phyloP scores from a whole-genome alignment of 2,888 invertebrate species.

The Mylabris sibirica region DNA sequence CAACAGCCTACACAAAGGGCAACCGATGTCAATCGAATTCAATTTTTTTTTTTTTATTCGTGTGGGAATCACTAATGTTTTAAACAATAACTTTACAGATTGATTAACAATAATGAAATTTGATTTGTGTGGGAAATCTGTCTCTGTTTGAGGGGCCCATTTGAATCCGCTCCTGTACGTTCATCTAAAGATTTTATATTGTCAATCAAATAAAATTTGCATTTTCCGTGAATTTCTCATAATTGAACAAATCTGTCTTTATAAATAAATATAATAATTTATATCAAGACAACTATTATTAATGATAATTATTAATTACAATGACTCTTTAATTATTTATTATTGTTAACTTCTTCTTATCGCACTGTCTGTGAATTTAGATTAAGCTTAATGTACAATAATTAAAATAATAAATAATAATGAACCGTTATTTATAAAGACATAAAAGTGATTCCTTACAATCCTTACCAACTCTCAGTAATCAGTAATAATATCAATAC shows the following conservation, averaged over 20 bases:
- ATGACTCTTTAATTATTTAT: background rate
- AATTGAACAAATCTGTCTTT: no score
- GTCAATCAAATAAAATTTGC: no score
- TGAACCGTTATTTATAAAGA: background rate
- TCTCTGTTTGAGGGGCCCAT: no score
- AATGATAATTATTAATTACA: background rate
- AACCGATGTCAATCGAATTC: background rate
- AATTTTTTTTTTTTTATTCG: slow-evolving; percentile 6
- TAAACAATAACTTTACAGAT: background rate
- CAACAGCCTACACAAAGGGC: background rate
- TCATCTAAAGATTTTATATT: no score
- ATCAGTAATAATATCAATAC: no score
- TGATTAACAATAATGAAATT: background rate
- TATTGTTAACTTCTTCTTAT: background rate
- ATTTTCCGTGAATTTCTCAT: no score
- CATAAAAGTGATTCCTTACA: no score
- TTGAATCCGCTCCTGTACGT: no score
- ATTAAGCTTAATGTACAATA: background rate
- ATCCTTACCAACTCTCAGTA: no score
- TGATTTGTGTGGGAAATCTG: background rate
- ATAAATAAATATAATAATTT: no score
- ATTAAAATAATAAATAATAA: background rate
- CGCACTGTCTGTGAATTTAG: slow-evolving; percentile 8
- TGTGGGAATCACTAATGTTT: slow-evolving; percentile 3
- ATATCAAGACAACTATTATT: no score